Evolutionary conservation across 2,888 invertebrate species (phyloP).

Genomic region (Nipponacmea schrenckii): DNA sequence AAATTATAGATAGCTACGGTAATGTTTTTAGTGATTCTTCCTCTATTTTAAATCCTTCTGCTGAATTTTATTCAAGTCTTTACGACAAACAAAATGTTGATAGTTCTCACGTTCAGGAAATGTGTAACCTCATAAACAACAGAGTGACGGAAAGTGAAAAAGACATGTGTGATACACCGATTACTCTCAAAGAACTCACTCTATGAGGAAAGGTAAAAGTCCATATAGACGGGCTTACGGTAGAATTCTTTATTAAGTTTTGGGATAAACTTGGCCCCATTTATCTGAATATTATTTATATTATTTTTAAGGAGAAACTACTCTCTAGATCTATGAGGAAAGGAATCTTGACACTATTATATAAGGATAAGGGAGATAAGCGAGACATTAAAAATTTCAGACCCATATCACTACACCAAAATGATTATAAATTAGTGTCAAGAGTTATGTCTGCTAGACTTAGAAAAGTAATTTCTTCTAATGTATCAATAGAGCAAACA

Average conservation of each 20-base stretch:
- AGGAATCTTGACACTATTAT: slow-evolving; percentile 28
- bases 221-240: not conserved
- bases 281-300: slow-evolving; percentile 18
- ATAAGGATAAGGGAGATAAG: slow-evolving; percentile 32
- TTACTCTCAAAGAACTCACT: slow-evolving; percentile 12
- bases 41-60: too few relatives aligned
- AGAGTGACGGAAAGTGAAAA: not conserved
- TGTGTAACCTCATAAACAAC: too few relatives aligned
- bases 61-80: too few relatives aligned
- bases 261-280: slow-evolving; percentile 8
- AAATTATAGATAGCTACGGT: too few relatives aligned
- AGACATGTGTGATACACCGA: slow-evolving; percentile 2
- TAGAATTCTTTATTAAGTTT: slow-evolving; percentile 5
- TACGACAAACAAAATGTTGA: too few relatives aligned
- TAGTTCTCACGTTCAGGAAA: too few relatives aligned
- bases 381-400: slow-evolving; percentile 35
- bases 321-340: slow-evolving; percentile 23
- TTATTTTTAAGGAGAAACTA: slow-evolving; percentile 17
- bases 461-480: slow-evolving; percentile 23
- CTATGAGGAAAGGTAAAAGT: slow-evolving; percentile 29
- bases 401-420: slow-evolving; percentile 39
- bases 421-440: slow-evolving; percentile 39
- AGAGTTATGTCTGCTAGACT: slow-evolving; percentile 35
- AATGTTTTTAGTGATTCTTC: too few relatives aligned
- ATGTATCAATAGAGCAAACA: slow-evolving; percentile 37